Percentiles rank a stretch among this genome's conserved stretches.
These are phyloP conservation scores for Vidua macroura DNA, from an alignment of 2,113 vertebrate genomes.

Conservation along the genomic window DNA sequence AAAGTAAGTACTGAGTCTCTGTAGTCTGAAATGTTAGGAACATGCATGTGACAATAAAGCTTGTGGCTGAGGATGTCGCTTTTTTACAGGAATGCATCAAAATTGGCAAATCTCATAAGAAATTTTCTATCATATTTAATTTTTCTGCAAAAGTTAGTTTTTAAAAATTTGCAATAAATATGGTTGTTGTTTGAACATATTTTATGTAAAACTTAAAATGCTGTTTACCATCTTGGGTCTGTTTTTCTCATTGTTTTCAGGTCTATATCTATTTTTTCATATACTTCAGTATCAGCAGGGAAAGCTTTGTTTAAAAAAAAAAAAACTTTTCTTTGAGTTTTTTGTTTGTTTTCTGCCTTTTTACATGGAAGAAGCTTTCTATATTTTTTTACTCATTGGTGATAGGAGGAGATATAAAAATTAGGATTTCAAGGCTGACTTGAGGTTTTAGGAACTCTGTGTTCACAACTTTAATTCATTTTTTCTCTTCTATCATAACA, in stretches of 20 bases:
- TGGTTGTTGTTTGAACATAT: background rate
- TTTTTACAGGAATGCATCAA: background rate
- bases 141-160: background rate
- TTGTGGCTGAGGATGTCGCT: background rate
- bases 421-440: background rate
- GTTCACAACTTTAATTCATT: background rate
- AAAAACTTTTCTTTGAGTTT: background rate
- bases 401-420: background rate
- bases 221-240: background rate
- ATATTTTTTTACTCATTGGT: background rate
- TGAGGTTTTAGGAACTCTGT: background rate
- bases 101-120: background rate
- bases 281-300: background rate
- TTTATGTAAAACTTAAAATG: background rate
- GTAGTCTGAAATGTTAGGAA: background rate
- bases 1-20: background rate
- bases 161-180: background rate
- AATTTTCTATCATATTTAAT: background rate
- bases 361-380: background rate
- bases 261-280: background rate
- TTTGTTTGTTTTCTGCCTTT: background rate
- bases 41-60: background rate
- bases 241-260: background rate
- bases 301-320: background rate
- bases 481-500: background rate